phyloP scores from a whole-genome alignment of 2,797 vertebrate species.

The Odontamblyopus rebecca region DNA sequence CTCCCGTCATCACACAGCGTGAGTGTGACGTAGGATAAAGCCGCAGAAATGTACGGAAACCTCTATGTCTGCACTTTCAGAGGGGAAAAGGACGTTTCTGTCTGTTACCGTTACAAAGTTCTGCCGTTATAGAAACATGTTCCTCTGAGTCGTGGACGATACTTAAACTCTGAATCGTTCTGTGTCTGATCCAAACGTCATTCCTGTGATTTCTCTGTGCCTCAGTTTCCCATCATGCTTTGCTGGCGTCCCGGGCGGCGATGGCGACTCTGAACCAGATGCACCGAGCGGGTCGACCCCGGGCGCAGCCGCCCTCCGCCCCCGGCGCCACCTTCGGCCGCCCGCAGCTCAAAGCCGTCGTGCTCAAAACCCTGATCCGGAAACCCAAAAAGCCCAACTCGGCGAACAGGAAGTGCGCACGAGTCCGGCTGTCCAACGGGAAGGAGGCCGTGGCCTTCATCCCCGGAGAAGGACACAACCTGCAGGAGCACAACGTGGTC shows the following conservation, averaged over 20 bases:
- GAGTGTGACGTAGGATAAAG: too few relatives aligned
- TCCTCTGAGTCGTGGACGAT: too few relatives aligned
- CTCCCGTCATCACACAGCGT: too few relatives aligned
- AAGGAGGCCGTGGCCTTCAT: conserved; percentile 85
- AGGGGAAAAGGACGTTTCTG: too few relatives aligned
- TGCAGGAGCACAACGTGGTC: conserved; percentile 93
- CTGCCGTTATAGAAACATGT: too few relatives aligned
- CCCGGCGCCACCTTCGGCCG: conserved; percentile 74
- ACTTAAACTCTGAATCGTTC: too few relatives aligned
- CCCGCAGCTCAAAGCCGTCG: conserved; percentile 87
- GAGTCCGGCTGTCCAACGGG: conserved; percentile 86
- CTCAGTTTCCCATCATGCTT: conserved; percentile 56
- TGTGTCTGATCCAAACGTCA: too few relatives aligned
- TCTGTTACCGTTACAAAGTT: too few relatives aligned
- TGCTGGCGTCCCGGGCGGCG: conserved; percentile 51
- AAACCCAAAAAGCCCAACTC: conserved; percentile 98
- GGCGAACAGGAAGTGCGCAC: conserved; percentile 90
- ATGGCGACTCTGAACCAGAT: conserved; percentile 95
- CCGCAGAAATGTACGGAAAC: too few relatives aligned
- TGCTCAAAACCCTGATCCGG: conserved; percentile 87
- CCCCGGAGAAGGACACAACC: conserved; percentile 90
- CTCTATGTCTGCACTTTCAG: too few relatives aligned
- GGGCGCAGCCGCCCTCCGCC: not conserved
- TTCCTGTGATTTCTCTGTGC: too few relatives aligned
- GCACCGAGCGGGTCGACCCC: conserved; percentile 81